Evolutionary conservation across 2,113 vertebrate genomes (phyloP).

Genomic region (Sardina pilchardus): DNA sequence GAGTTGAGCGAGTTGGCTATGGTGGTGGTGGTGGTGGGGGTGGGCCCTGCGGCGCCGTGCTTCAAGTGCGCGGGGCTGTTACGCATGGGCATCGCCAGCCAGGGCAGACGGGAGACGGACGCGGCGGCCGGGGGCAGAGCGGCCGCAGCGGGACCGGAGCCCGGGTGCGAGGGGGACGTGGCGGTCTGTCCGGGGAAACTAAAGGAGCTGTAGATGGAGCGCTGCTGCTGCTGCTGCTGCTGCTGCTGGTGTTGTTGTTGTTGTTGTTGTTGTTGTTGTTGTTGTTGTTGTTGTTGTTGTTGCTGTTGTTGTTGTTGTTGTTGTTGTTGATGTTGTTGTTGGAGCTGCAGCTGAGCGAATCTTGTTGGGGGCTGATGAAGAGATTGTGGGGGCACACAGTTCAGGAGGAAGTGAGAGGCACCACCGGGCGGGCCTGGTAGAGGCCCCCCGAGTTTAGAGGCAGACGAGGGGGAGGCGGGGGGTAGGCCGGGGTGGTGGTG

Average conservation of each 20-base stretch:
- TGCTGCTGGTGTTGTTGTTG: slow-evolving; percentile 57
- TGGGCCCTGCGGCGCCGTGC: slow-evolving; percentile 65
- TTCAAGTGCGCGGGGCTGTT: slow-evolving; percentile 81
- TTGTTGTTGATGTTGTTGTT: slow-evolving; percentile 6
- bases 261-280: slow-evolving; percentile 52
- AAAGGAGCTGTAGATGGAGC: slow-evolving; percentile 85
- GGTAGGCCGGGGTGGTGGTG: slow-evolving; percentile 59
- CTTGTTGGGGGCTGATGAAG: slow-evolving; percentile 44
- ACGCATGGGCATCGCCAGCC: slow-evolving; percentile 82
- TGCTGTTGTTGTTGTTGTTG: slow-evolving; percentile 67
- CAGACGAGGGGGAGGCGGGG: slow-evolving; percentile 53
- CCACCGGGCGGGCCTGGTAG: slow-evolving; percentile 21
- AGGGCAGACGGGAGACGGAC: slow-evolving; percentile 83
- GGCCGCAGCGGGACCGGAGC: neutral
- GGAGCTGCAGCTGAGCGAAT: slow-evolving; percentile 76
- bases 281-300: neutral
- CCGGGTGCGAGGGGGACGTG: neutral
- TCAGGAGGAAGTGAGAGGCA: slow-evolving; percentile 73
- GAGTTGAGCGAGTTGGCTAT: slow-evolving; percentile 65
- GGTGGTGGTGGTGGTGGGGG: slow-evolving; percentile 83
- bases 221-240: slow-evolving; percentile 59
- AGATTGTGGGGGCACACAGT: slow-evolving; percentile 75
- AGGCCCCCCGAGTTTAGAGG: slow-evolving; percentile 28
- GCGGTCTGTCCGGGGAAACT: slow-evolving; percentile 82
- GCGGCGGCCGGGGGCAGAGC: slow-evolving; percentile 68